Conservation (phyloP, 2,113 vertebrate genomes). For the Vombatus ursinus region DNA sequence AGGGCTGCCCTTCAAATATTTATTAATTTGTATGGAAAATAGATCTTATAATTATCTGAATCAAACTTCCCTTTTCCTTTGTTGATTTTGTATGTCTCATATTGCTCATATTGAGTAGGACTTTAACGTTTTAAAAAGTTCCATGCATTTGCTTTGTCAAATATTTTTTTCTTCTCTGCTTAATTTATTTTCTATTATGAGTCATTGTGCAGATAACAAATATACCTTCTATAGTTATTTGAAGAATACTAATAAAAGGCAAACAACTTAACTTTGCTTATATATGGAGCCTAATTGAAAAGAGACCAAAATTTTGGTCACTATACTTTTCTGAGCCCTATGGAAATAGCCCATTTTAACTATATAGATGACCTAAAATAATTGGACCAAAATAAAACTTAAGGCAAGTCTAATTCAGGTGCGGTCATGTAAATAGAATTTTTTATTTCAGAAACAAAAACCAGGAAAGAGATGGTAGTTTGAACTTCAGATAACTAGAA, state of each 20-base stretch:
- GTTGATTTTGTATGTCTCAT: not conserved
- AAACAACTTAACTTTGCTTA: not conserved
- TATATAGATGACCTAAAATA: not conserved
- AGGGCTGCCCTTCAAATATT: not conserved
- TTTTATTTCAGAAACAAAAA: not conserved
- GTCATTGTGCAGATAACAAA: not conserved
- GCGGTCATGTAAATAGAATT: not conserved
- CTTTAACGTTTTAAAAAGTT: conserved; percentile 26
- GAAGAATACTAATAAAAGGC: not conserved
- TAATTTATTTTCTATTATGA: conserved; percentile 15
- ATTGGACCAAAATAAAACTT: not conserved
- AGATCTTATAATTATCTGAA: not conserved
- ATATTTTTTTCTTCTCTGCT: not conserved
- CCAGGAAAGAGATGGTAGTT: not conserved
- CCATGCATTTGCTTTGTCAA: not conserved
- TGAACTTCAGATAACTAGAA: not conserved
- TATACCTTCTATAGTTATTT: conserved; percentile 2
- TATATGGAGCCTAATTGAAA: not conserved
- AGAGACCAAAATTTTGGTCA: not conserved
- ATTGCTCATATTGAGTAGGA: not conserved
- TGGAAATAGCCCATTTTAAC: not conserved
- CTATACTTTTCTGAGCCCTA: not conserved
- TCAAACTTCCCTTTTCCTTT: not conserved
- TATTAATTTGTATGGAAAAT: not conserved
- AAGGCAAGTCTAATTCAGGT: not conserved